Base-by-base conservation (phyloP, 2,113 vertebrate genomes). In the Ophthalmolycus amberensis region DNA sequence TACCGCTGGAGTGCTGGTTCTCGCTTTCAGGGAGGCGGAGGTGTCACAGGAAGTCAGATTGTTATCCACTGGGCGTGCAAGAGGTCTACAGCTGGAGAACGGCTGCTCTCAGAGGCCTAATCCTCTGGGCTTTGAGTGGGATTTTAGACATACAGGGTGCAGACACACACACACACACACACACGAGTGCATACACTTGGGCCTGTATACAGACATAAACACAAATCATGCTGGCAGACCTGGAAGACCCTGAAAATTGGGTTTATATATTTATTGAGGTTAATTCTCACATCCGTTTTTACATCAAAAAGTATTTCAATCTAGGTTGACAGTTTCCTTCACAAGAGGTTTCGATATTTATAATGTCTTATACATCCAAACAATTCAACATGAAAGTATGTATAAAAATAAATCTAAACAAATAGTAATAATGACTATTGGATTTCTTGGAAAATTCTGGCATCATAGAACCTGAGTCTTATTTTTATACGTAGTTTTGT, bases 1-100 rank as follows among this genome's bases (percentile, higher is more conserved):
- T 62, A 81, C 71, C 71, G 64, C 80, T 63, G 38, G 37, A 79
- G 82, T 14, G 81, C 63, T 14, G 73, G 66, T 75, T 91, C 90
- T 91, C 90, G 75, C 81, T 90, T 92, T 90, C 82, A 85, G 65
- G 70, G 77, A 73, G 79, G 78, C 68, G 68, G 83, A 88, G 90
- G 90, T 93, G 93, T 92, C 87, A 81, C 80, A 71, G 84, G 91
- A 92, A 90, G 88, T 85, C 76, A 86, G 89, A 89, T 82, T 71
- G 60, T 76, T 75, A 91, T 93, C 91, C 88, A 52, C 66, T n/a
- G 80, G 89, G 85, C 65, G 88, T 90, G 87, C 85, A 62, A 83
- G 77, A 79, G 84, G 79, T 75, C 83, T 87, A 85, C 91, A 92
- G 92, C 91, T 94, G 93, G 91, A 91, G 80, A 79, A 71, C 59